These are phyloP conservation scores for Aplodontia rufa DNA, from an alignment of 2,113 vertebrate genomes.

Conservation along the genomic window DNA sequence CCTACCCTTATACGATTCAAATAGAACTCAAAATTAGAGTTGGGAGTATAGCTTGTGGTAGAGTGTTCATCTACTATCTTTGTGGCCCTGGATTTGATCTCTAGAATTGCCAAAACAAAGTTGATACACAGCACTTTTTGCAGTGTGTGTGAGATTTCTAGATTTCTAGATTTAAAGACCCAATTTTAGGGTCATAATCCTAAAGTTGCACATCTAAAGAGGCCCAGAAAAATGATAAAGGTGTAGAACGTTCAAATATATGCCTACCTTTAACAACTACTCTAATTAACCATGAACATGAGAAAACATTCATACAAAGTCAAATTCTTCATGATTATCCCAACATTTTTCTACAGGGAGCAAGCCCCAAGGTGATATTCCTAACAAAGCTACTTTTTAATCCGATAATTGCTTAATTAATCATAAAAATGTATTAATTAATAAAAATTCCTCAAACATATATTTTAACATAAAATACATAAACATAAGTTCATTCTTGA, in stretches of 20 bases:
- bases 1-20: background rate
- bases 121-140: background rate
- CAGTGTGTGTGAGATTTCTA: background rate
- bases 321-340: background rate
- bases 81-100: background rate
- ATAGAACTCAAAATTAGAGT: background rate
- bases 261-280: background rate
- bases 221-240: background rate
- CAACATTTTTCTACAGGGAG: background rate
- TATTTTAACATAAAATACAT: background rate
- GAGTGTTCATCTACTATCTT: background rate
- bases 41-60: too few species aligned
- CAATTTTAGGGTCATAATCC: background rate
- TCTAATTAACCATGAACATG: background rate
- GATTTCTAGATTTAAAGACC: background rate
- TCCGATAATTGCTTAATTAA: background rate
- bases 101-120: background rate
- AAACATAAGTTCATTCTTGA: background rate
- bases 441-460: background rate
- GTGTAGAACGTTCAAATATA: background rate
- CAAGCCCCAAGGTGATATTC: background rate
- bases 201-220: background rate
- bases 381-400: background rate
- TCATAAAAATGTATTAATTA: background rate
- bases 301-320: background rate